These are phyloP conservation scores for Bactericera cockerelli DNA, from an alignment of 1,140 invertebrate genomes.

Conservation along the genomic window DNA sequence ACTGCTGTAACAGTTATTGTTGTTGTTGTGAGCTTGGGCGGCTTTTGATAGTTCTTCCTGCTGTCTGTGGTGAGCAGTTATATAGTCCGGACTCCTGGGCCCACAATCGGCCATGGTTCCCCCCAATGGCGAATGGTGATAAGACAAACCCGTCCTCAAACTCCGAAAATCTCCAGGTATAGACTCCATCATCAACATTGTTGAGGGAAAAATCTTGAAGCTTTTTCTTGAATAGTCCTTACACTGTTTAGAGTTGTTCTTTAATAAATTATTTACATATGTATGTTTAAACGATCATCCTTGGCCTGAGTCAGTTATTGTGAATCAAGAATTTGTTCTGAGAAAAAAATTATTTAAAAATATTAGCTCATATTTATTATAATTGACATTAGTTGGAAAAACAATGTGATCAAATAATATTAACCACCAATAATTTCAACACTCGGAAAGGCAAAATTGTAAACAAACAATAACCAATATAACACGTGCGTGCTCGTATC, in stretches of 20 bases:
- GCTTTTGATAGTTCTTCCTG: background rate
- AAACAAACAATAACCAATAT: conserved; percentile 5
- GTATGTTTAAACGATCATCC: too few species aligned
- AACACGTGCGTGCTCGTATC: background rate
- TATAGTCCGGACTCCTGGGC: background rate
- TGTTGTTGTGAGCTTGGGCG: background rate
- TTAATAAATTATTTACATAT: too few species aligned
- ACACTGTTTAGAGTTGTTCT: too few species aligned
- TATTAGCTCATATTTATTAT: too few species aligned
- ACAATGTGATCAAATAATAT: too few species aligned
- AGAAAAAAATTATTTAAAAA: too few species aligned
- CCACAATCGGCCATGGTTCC: conserved; percentile 5
- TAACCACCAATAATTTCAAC: too few species aligned
- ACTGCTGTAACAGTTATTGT: conserved; percentile 4
- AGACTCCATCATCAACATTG: conserved; percentile 7
- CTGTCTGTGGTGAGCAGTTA: background rate
- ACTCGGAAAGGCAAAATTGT: background rate
- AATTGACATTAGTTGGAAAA: too few species aligned
- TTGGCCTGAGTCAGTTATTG: too few species aligned
- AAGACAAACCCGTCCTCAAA: background rate
- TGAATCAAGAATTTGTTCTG: too few species aligned
- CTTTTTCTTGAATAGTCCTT: background rate
- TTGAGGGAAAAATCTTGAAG: conserved; percentile 1
- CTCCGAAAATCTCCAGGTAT: background rate
- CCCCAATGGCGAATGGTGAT: background rate